Base-by-base conservation (phyloP, 1,140 invertebrate genomes). In the Calliphora vicina region DNA sequence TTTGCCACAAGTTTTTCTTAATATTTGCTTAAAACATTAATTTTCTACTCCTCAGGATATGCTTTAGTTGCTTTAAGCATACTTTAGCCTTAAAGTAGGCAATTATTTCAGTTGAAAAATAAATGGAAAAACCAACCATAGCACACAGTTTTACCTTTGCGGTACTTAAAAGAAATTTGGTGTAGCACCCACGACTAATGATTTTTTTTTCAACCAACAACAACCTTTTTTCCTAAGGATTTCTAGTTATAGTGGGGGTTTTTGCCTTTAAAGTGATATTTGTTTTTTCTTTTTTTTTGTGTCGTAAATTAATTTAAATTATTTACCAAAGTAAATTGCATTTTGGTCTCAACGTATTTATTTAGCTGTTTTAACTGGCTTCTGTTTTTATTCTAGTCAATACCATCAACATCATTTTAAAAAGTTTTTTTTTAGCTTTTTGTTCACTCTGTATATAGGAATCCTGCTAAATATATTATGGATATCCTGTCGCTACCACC, bases 241-340 rank as follows among this genome's bases (percentile, higher is more conserved):
- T 1, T 35, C 35, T 8, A 35, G 1, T 2, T 35, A 8, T 35
- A 8, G 0, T 2, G 0, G 1, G 10, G 4, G 0, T 35, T 35
- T 35, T 35, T 35, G n/a, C 10, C 5, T 2, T 35, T 35, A 35
- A 35, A 35, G 1, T 35, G 35, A n/a, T 12, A 43, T 50, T 50
- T 50, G 0, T n/a, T 50, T 0, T 76, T 76, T 29, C 6, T 67
- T 25, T 67, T 67, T 67, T 67, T 20, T n/a, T n/a, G n/a, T n/a
- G n/a, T 57, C n/a, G 50, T 57, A 57, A 67, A 67, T 67, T 20
- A 76, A 76, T 29, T 35, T 29, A 35, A 76, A n/a, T 76, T 43
- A 29, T 76, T 76, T 76, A 76, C 73, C n/a, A 5, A 76, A 29
- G 35, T 5, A 35, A 76, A 76, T 35, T 76, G 27, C 73, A 29